Evolutionary conservation across 2,113 vertebrate genomes (phyloP), one percentile per base, ranked within the genome.

Genomic region (Hippocampus abdominalis): DNA sequence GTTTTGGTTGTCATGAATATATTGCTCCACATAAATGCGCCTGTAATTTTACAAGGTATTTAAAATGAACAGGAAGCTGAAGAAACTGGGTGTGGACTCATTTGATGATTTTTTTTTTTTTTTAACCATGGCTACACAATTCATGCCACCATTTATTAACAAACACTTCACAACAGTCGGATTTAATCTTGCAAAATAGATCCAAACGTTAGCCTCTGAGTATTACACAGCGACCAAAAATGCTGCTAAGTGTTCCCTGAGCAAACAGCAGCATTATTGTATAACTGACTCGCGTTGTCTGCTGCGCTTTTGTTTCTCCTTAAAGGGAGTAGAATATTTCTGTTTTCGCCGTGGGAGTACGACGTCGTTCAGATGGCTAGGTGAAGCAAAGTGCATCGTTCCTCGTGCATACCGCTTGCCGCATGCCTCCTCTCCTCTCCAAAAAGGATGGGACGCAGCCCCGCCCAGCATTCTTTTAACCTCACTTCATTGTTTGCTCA

Each of bases 391-490:
- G 63, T 64, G 63, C 63, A 64, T 64, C 63, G 25, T n/a, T 64
- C 18, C 23, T 64, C 23, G 9, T 46, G 63, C 40, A 72, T 62
- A 70, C 63, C 59, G 77, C 69, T 84, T 56, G 42, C 63, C 53
- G 18, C 66, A 72, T 78, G 74, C 61, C 76, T 84, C 79, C 36
- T 72, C 69, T 71, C 64, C 53, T 75, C 75, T 67, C 74, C 74
- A 44, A 79, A 79, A 84, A 83, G 82, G 81, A 86, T 76, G 75
- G 73, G 86, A 87, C 62, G 27, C 70, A 12, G 82, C 81, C 82
- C 79, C 88, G 82, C 89, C 90, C 89, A 74, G 81, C 87, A 90
- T 89, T 89, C 88, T 89, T 88, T 76, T 69, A 15, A 66, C 72
- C 72, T 81, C 82, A 74, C 71, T 81, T 89, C 86, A 90, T 82